Evolutionary conservation across 2,797 vertebrate species (phyloP).

Genomic region (Numenius phaeopus): DNA sequence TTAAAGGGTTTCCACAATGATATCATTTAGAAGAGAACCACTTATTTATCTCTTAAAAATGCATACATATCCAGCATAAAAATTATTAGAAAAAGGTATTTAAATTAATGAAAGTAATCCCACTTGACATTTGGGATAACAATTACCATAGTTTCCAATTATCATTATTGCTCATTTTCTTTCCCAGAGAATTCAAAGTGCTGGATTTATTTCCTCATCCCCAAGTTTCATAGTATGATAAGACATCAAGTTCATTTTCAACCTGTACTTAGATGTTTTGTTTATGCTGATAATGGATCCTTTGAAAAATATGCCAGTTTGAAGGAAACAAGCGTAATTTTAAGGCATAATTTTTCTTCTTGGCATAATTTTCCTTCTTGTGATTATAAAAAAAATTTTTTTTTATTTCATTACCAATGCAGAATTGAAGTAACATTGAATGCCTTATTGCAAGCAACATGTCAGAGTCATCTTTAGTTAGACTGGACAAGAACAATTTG

Average conservation of each 20-base stretch:
- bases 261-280: not conserved
- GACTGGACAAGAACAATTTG: not conserved
- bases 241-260: not conserved
- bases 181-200: not conserved
- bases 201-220: not conserved
- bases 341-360: not conserved
- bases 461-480: not conserved
- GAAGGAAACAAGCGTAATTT: not conserved
- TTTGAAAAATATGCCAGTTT: not conserved
- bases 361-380: not conserved
- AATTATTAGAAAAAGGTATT: conserved; percentile 23
- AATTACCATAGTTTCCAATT: conserved; percentile 29
- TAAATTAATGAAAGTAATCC: conserved; percentile 24
- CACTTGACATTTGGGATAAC: conserved; percentile 58
- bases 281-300: not conserved
- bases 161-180: conserved; percentile 39
- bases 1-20: conserved; percentile 20
- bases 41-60: not conserved
- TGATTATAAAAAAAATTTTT: not conserved
- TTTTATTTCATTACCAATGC: not conserved
- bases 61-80: not conserved
- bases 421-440: not conserved
- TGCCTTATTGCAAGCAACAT: not conserved
- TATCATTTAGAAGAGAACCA: not conserved
- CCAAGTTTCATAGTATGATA: not conserved